Base-by-base conservation (phyloP, 2,113 vertebrate species). In the Poeciliopsis retropinna region DNA sequence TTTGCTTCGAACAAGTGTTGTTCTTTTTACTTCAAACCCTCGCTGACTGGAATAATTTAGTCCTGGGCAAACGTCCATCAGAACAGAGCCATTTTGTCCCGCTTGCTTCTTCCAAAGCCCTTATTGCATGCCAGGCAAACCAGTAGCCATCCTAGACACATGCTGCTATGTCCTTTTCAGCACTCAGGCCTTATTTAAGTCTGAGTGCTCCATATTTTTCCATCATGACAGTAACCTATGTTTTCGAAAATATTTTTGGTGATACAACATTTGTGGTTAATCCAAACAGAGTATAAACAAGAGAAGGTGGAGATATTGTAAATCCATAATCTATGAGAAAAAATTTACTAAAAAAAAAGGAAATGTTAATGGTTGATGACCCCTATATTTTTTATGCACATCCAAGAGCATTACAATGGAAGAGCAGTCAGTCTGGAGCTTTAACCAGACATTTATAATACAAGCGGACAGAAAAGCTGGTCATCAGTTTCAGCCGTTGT, bases 301-400 rank as follows among this genome's bases (percentile, higher is more conserved):
- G 34, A 70, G 2, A 81, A 64, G 70, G 25, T 76, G 22, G 64
- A 75, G 70, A 82, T 88, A 87, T 85, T 82, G 85, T 83, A 92
- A 84, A 87, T 80, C 70, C 73, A 80, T 67, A 81, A 87, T 79
- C 65, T 86, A 75, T 78, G 82, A 89, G 74, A 73, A 76, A 80
- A 75, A 30, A 71, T 47, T 73, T 83, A 69, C 54, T 65, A 76
- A 68, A 60, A 69, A 74, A 73, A 85, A 75, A 3, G 39, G 3
- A 41, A 41, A 41, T 41, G 75, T 87, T 78, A 88, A 94, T 78
- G 90, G 92, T 89, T 87, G 85, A 90, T 90, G 82, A 76, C 47
- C 76, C 71, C 5, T 62, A 3, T 15, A 63, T 76, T 68, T 82
- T 44, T 60, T 70, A 70, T 54, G 44, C 32, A 34, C 70, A 75